Percentiles rank a stretch among this genome's conserved stretches.
Evolutionary conservation across 2,888 invertebrate genomes (phyloP).

Genomic region (Drosophila fungiperda): DNA sequence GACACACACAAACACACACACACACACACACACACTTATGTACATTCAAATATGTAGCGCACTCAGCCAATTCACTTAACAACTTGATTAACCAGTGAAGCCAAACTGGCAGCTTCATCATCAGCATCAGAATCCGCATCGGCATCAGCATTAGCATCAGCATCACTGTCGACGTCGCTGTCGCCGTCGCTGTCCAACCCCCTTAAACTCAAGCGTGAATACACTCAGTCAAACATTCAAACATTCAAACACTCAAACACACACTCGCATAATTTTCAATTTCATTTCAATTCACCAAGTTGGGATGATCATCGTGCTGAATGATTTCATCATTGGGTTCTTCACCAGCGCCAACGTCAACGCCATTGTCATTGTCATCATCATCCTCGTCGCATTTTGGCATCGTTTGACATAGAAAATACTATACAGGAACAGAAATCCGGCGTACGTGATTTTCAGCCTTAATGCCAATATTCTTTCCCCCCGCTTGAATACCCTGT

Average conservation of each 20-base stretch:
- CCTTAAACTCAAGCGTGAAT: slow-evolving; percentile 12
- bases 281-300: slow-evolving; percentile 79
- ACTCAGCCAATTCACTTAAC: slow-evolving; percentile 75
- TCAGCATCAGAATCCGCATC: slow-evolving; percentile 30
- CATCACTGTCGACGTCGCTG: slow-evolving; percentile 7
- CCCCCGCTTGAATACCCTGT: slow-evolving; percentile 15
- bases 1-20: neutral
- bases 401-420: slow-evolving; percentile 60
- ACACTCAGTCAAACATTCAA: slow-evolving; percentile 21
- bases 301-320: slow-evolving; percentile 29
- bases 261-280: slow-evolving; percentile 74
- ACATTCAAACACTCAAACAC: slow-evolving; percentile 21
- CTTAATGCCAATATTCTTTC: slow-evolving; percentile 64
- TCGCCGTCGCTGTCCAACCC: neutral
- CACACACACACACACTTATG: neutral
- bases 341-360: slow-evolving; percentile 2
- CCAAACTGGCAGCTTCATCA: slow-evolving; percentile 50
- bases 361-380: slow-evolving; percentile 65
- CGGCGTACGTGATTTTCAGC: slow-evolving; percentile 83
- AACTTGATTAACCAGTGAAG: slow-evolving; percentile 68
- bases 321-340: slow-evolving; percentile 47
- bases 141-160: slow-evolving; percentile 58
- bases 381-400: slow-evolving; percentile 38
- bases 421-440: slow-evolving; percentile 75
- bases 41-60: slow-evolving; percentile 17